Base-by-base conservation (phyloP, 2,797 vertebrate species). In the Hephaestus fuliginosus region DNA sequence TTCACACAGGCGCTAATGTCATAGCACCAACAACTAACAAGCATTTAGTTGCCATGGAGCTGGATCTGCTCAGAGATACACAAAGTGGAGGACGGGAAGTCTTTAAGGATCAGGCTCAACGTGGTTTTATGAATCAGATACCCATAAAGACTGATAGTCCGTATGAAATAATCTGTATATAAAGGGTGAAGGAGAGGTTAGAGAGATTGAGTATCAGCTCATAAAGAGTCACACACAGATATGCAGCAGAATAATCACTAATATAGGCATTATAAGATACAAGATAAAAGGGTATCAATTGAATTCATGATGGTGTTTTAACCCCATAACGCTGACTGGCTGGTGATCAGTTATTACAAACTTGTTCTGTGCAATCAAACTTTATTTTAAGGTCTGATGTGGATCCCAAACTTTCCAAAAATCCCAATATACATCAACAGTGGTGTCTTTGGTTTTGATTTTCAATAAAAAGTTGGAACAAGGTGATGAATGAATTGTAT, bases 1-100 rank as follows among this genome's bases (percentile, higher is more conserved):
- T 70, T 77, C 80, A 80, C 73, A 58, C 75, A 53, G 48, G 51
- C n/a, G 10, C 65, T 79, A 66, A 78, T 76, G 70, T 76, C 4
- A 68, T 0, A 17, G 36, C 7, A 1, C n/a, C 72, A 36, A 84
- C 66, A 48, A 18, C 68, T 46, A 71, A 64, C 30, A 39, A 36
- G 39, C 72, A 62, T 70, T 58, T 25, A 57, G 78, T 74, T 60
- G 65, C 76, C 20, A 56, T 39, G 77, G 76, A 33, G 73, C 39
- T 18, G 55, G 49, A 56, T 15, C 63, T 46, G 52, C 6, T 61
- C 22, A 3, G 18, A 11, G 53, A 68, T 10, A 51, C 28, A 36
- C 49, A 53, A 25, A 36, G 13, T 9, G 41, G 25, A 10, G 1
- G 4, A 14, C 1, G 41, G 30, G 64, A 80, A 63, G 60, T 64